Percentiles rank a stretch among this genome's conserved stretches.
Evolutionary conservation across 2,888 invertebrate genomes (phyloP).

Genomic region (Cyaniris semiargus): DNA sequence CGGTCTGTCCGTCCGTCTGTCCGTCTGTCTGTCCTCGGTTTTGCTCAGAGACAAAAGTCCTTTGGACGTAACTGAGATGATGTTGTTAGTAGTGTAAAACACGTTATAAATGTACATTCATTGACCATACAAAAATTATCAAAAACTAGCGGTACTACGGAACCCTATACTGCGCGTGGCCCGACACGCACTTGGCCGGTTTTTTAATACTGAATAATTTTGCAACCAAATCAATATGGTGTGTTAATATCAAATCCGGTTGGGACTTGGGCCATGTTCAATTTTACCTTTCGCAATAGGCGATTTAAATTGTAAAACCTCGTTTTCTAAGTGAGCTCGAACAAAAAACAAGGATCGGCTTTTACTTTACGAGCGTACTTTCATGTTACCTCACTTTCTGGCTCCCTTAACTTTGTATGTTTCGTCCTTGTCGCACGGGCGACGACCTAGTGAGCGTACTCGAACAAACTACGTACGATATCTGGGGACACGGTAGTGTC

Average conservation of each 20-base stretch:
- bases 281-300: slow-evolving; percentile 1
- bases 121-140: no score
- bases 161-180: no score
- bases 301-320: slow-evolving; percentile 43
- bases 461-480: slow-evolving; percentile 38
- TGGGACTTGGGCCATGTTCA: neutral
- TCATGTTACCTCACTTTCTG: slow-evolving; percentile 46
- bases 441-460: slow-evolving; percentile 57
- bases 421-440: slow-evolving; percentile 55
- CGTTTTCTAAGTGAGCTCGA: slow-evolving; percentile 52
- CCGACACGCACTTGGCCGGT: no score
- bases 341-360: slow-evolving; percentile 61
- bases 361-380: slow-evolving; percentile 64
- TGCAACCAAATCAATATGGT: neutral
- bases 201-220: neutral
- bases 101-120: no score
- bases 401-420: slow-evolving; percentile 38
- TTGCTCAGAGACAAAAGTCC: no score
- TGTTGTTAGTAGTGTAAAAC: no score
- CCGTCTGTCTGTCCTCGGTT: no score
- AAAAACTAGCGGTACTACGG: no score
- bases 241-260: no score
- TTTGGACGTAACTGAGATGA: no score
- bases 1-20: no score
- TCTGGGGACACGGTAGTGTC: no score